Base-by-base conservation (phyloP, 2,888 invertebrate species). In the Nipponacmea schrenckii region DNA sequence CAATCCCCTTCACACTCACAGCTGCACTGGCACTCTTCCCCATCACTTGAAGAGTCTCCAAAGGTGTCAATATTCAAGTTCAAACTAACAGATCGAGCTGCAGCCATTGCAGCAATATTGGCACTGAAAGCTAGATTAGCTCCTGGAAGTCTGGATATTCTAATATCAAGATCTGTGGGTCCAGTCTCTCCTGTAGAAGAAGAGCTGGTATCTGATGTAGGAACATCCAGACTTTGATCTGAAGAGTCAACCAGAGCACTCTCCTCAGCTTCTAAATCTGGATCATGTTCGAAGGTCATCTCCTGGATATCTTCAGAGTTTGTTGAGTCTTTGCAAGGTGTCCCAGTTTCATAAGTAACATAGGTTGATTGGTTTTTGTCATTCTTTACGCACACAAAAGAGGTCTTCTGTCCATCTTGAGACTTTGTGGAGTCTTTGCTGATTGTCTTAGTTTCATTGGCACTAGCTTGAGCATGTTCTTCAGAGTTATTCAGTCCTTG, bases 91-190 rank as follows among this genome's bases (percentile, higher is more conserved):
- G 81, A 83, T 44, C 74, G 79, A 12, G 82, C 81, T 20, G 77
- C 82, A 27, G 82, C 83, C 76, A 77, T 72, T 3, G 80, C 78
- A 50, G 84, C 84, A 26, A 84, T 63, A 71, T 77, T 80, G 14
- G 83, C 73, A 10, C 80, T 74, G 15, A 83, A 76, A 15, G 74
- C 70, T 1, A 80, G 68, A 65, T 76, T 75, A 15, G 76, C 74
- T 15, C 80, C 79, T 24, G 76, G 70, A 10, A 80, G 56, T 44
- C 70, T 70, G 20, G 70, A 73, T 45, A 81, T 64, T 62, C 79
- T 75, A 45, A 79, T 79, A 62, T 78, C 74, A 27, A 77, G 50
- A 39, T 63, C 72, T 4, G 50, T 39, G 39, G 39, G 50, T 39
- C 62, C 68, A 24, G 56, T 46, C 56, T 50, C 48, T 56, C 50